phyloP scores from a whole-genome alignment of 2,797 vertebrate genomes.

The Hyperoplus lanceolatus region DNA sequence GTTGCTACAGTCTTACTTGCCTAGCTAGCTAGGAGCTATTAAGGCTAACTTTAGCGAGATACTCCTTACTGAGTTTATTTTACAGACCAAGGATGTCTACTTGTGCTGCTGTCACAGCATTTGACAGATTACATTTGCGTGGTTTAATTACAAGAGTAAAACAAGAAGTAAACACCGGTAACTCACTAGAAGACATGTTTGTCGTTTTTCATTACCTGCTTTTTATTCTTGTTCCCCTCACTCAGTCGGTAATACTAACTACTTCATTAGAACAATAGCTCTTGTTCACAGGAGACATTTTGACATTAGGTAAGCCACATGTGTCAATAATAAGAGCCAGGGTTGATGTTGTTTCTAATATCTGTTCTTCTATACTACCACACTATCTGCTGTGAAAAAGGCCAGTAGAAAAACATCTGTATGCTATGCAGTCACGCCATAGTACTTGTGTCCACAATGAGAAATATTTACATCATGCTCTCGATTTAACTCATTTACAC shows the following conservation, averaged over 20 bases:
- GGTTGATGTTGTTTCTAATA: neutral
- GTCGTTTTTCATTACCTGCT: neutral
- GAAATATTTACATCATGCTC: neutral
- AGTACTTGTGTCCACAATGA: neutral
- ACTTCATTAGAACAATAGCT: neutral
- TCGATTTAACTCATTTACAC: neutral
- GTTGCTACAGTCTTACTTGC: neutral
- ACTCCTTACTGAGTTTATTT: neutral
- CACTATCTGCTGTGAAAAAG: neutral
- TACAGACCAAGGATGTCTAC: neutral
- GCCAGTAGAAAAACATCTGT: too few relatives aligned
- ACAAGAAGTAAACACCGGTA: neutral
- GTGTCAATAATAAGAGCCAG: neutral
- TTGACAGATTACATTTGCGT: neutral
- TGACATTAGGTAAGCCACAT: neutral
- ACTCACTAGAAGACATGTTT: neutral
- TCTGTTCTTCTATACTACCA: too few relatives aligned
- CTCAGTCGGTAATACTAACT: neutral
- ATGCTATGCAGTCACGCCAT: too few relatives aligned
- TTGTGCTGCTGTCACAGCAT: neutral
- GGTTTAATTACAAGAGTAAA: constrained; percentile 1
- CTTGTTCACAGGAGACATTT: neutral
- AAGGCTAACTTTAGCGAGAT: neutral
- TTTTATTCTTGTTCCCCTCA: neutral
- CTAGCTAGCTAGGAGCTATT: neutral